phyloP scores from a whole-genome alignment of 2,797 vertebrate genomes.

The Schizopygopsis pylzovi region DNA sequence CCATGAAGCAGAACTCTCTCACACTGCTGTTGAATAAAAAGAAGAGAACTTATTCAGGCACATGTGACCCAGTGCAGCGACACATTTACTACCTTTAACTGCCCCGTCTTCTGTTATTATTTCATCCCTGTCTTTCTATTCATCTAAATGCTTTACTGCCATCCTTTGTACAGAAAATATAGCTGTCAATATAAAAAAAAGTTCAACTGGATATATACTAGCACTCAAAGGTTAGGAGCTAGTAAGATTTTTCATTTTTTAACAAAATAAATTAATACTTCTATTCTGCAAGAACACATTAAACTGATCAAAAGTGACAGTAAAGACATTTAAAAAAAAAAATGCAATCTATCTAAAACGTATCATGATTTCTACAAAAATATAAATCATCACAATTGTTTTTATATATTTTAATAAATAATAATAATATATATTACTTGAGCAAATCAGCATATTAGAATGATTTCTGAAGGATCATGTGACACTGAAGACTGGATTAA shows the following conservation, averaged over 20 bases:
- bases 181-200: not conserved
- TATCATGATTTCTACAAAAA: not conserved
- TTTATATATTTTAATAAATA: too few species aligned
- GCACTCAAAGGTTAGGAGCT: too few species aligned
- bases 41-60: not conserved
- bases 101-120: constrained; percentile 56
- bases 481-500: not conserved
- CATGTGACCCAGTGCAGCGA: constrained; percentile 10
- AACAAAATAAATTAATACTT: not conserved
- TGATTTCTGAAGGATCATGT: not conserved
- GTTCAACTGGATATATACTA: not conserved
- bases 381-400: not conserved
- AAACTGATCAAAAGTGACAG: not conserved
- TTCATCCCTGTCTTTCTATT: constrained; percentile 60
- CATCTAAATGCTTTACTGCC: constrained; percentile 60
- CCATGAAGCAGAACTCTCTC: constrained; percentile 45
- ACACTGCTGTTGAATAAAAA: constrained; percentile 4
- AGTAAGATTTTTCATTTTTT: not conserved
- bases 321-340: too few species aligned
- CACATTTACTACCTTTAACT: constrained; percentile 7
- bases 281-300: not conserved
- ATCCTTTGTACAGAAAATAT: constrained; percentile 38
- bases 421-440: not conserved
- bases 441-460: not conserved
- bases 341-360: not conserved